phyloP scores from a whole-genome alignment of 2,888 invertebrate genomes.

The Pristionchus mayeri region DNA sequence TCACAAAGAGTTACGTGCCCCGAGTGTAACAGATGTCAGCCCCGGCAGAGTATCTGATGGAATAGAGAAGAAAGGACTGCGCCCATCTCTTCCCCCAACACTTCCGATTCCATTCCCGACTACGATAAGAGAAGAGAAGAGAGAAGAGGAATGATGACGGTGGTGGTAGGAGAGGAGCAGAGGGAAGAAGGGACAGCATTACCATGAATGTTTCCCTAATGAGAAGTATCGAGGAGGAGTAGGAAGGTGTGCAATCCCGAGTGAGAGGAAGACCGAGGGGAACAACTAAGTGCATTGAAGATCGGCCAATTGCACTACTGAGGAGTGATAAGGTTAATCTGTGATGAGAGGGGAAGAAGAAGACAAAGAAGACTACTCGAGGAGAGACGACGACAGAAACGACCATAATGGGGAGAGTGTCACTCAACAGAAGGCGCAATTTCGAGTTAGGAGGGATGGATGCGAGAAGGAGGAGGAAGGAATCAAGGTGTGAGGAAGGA shows the following conservation, averaged over 20 bases:
- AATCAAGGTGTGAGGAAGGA: constrained; percentile 34
- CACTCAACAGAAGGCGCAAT: constrained; percentile 34
- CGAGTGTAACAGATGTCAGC: constrained; percentile 48
- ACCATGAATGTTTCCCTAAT: constrained; percentile 48
- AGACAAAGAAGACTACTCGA: neutral
- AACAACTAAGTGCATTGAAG: neutral
- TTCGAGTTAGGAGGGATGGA: constrained; percentile 7
- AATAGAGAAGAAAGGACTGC: constrained; percentile 33
- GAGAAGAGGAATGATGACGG: constrained; percentile 12
- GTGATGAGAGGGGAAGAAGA: neutral
- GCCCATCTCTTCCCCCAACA: neutral
- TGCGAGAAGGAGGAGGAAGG: neutral
- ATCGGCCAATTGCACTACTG: constrained; percentile 4
- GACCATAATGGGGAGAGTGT: constrained; percentile 29
- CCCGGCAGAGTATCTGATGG: constrained; percentile 38
- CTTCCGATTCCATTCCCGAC: neutral
- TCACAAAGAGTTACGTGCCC: constrained; percentile 41
- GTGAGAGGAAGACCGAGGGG: constrained; percentile 1
- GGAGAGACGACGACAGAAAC: neutral
- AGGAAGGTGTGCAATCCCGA: constrained; percentile 19
- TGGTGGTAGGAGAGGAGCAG: neutral
- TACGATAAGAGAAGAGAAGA: constrained; percentile 19
- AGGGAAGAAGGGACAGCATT: neutral
- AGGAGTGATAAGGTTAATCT: constrained; percentile 44
- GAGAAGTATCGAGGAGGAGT: neutral